Percentiles rank a stretch among this genome's conserved stretches.
phyloP scores from a whole-genome alignment of 2,113 vertebrate species.

The Meleagris gallopavo region DNA sequence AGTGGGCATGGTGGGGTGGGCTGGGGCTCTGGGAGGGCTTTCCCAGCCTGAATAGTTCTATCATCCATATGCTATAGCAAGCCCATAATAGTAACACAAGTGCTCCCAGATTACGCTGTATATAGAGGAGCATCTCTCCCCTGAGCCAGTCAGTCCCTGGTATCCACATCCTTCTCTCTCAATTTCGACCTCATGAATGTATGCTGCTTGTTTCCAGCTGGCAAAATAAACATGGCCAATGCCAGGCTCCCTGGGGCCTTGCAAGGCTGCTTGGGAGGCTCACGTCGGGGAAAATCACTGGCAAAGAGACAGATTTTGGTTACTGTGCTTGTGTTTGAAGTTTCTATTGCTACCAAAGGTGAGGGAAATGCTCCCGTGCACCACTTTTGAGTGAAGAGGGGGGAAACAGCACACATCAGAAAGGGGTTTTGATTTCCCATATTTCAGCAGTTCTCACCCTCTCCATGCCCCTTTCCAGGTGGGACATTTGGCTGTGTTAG shows the following conservation, averaged over 20 bases:
- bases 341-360: conserved; percentile 60
- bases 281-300: not conserved
- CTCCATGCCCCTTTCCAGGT: not conserved
- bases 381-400: not conserved
- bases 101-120: fast-evolving
- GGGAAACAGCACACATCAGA: not conserved
- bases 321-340: conserved; percentile 12
- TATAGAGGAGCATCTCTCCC: not conserved
- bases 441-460: not conserved
- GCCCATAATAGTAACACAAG: fast-evolving
- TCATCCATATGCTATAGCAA: not conserved
- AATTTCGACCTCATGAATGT: not conserved
- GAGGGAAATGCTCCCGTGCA: not conserved
- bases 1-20: no score
- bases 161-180: not conserved
- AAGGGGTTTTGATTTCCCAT: not conserved
- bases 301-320: not conserved
- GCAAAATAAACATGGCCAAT: not conserved
- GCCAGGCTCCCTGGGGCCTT: not conserved
- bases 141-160: not conserved
- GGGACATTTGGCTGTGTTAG: not conserved
- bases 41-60: no score
- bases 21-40: no score
- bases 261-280: not conserved
- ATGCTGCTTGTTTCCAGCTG: not conserved